Evolutionary conservation across 1,140 invertebrate genomes (phyloP).

Genomic region (Drosophila takahashii): DNA sequence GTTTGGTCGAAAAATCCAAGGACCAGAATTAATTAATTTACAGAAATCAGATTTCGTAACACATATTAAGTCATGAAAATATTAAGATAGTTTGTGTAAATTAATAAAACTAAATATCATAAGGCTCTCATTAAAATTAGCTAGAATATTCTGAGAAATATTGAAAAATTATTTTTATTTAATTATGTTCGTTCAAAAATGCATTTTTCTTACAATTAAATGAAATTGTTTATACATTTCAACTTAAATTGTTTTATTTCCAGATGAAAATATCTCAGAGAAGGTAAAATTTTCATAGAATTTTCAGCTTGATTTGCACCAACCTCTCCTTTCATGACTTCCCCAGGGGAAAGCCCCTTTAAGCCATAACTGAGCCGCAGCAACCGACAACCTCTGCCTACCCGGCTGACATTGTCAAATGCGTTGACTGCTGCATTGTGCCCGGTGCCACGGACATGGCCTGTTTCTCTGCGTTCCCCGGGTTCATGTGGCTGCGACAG

Average conservation of each 20-base stretch:
- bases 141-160: no score
- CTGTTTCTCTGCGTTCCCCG: constrained; percentile 15
- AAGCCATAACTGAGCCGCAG: background rate
- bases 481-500: constrained; percentile 29
- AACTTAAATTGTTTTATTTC: background rate
- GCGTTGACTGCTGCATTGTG: constrained; percentile 67
- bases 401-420: constrained; percentile 69
- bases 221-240: no score
- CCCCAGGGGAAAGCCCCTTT: background rate
- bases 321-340: background rate
- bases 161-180: no score
- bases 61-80: no score
- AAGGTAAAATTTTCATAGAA: background rate
- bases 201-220: background rate
- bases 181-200: no score
- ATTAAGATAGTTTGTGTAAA: no score
- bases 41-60: background rate
- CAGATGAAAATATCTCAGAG: background rate
- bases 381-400: constrained; percentile 3
- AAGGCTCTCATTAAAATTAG: no score
- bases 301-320: background rate
- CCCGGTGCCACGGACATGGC: constrained; percentile 36
- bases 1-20: no score
- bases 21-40: background rate
- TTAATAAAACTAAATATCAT: no score